phyloP scores from a whole-genome alignment of 53 echinoderm and acorn worm species.

The Arbacia lixula region DNA sequence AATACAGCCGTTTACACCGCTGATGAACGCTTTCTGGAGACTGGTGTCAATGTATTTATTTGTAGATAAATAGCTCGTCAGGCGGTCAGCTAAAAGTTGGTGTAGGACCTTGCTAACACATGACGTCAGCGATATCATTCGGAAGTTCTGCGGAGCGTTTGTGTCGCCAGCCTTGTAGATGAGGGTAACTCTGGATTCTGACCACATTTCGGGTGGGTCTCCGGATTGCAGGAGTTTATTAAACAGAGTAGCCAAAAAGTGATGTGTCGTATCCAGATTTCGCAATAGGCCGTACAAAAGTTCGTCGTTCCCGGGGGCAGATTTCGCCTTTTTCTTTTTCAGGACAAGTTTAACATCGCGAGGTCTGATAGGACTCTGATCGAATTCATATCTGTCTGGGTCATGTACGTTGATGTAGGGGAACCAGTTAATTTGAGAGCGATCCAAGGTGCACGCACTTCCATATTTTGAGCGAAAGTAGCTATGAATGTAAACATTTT shows the following conservation, averaged over 20 bases:
- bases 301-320: constrained; percentile 39
- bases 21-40: constrained; percentile 60
- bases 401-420: constrained; percentile 7
- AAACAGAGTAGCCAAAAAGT: constrained; percentile 42
- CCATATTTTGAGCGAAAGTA: too few species aligned
- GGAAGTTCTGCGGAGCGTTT: constrained; percentile 32
- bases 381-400: background rate
- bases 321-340: constrained; percentile 37
- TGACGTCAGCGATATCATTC: constrained; percentile 50
- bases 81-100: constrained; percentile 37
- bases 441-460: background rate
- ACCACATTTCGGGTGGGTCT: constrained; percentile 34
- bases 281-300: constrained; percentile 52
- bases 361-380: constrained; percentile 3
- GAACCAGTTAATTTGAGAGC: constrained; percentile 16
- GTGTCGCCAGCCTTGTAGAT: constrained; percentile 51
- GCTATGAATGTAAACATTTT: too few species aligned
- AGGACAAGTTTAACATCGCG: constrained; percentile 15
- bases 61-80: constrained; percentile 3
- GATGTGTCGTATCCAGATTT: constrained; percentile 25
- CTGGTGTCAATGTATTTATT: constrained; percentile 44
- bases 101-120: constrained; percentile 52
- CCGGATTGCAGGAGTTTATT: constrained; percentile 20
- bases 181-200: constrained; percentile 21
- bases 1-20: constrained; percentile 34